Evolutionary conservation across 2,797 vertebrate genomes (phyloP).

Genomic region (Danio albolineatus): DNA sequence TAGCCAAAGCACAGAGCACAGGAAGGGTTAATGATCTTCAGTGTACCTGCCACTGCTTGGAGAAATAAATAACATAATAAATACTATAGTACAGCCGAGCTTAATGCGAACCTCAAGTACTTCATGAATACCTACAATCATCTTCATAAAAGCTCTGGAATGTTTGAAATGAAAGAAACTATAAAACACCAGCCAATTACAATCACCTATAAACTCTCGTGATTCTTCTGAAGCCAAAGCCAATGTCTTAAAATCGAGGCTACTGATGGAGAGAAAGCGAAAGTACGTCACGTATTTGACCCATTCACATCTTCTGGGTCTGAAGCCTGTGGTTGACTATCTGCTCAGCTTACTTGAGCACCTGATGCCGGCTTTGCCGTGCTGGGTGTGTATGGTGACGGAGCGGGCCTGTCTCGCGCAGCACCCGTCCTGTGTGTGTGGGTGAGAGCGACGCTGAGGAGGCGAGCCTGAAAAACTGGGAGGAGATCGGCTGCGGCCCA

Average conservation of each 20-base stretch:
- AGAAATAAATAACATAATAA: slow-evolving; percentile 74
- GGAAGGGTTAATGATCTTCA: slow-evolving; percentile 51
- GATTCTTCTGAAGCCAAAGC: slow-evolving; percentile 2
- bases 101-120: slow-evolving; percentile 52
- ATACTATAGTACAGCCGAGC: slow-evolving; percentile 67
- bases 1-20: slow-evolving; percentile 23
- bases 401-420: slow-evolving; percentile 88
- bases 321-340: slow-evolving; percentile 79
- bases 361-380: slow-evolving; percentile 80
- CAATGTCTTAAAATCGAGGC: neutral
- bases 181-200: slow-evolving; percentile 21
- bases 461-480: slow-evolving; percentile 96
- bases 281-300: neutral
- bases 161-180: slow-evolving; percentile 9
- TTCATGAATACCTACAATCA: slow-evolving; percentile 17
- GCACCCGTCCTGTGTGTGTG: slow-evolving; percentile 91
- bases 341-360: slow-evolving; percentile 95
- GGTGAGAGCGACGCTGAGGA: slow-evolving; percentile 86
- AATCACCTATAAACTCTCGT: neutral
- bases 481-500: slow-evolving; percentile 93
- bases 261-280: neutral
- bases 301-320: neutral
- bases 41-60: slow-evolving; percentile 63
- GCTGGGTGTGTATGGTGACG: slow-evolving; percentile 80
- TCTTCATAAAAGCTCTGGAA: slow-evolving; percentile 44